Conservation (phyloP, 2,113 vertebrate species). For the Eonycteris spelaea region DNA sequence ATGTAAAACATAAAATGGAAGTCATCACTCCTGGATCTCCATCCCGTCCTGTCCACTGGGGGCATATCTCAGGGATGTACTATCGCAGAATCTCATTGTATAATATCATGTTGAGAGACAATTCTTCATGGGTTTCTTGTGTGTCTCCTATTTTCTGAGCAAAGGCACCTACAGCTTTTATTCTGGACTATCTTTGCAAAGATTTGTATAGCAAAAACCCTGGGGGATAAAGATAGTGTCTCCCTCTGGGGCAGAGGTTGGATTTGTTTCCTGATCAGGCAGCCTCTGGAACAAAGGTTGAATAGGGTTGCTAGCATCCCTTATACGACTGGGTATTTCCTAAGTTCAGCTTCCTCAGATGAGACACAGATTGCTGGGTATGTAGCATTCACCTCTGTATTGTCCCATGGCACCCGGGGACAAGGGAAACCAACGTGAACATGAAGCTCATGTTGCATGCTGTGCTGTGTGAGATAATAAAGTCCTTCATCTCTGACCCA, state of each 20-base stretch:
- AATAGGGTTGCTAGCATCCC: neutral
- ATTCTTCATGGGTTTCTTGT: neutral
- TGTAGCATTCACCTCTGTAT: neutral
- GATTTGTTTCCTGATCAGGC: neutral
- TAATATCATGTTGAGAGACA: neutral
- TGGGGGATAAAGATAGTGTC: neutral
- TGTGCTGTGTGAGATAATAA: neutral
- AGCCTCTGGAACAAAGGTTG: neutral
- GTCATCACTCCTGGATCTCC: neutral
- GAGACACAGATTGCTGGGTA: neutral
- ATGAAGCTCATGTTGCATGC: neutral
- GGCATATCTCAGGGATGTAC: neutral
- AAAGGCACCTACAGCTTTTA: neutral
- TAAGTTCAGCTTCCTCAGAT: neutral
- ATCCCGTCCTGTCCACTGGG: neutral
- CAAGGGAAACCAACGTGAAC: neutral
- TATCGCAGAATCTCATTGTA: neutral
- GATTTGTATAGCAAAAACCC: neutral
- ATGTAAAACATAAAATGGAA: neutral
- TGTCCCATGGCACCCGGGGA: neutral
- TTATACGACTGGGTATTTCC: neutral
- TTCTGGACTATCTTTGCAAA: neutral
- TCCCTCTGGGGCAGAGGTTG: neutral
- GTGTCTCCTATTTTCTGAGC: neutral
- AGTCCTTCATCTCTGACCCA: neutral